Base-by-base conservation (phyloP, 2,888 invertebrate species). In the Agrilus mali region DNA sequence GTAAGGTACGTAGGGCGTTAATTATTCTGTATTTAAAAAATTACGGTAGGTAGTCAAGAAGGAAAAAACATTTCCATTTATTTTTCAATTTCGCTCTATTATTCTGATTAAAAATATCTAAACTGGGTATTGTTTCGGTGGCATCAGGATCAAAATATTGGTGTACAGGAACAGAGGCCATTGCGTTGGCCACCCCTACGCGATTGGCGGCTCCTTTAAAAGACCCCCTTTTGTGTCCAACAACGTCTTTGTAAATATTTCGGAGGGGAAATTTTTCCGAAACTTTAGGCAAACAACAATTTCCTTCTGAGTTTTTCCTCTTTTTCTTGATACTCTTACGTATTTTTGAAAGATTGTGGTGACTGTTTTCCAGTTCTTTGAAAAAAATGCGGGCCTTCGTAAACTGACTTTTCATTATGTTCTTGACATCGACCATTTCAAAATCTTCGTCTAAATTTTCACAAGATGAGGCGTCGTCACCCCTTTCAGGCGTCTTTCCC, bases 351-450 rank as follows among this genome's bases (percentile, higher is more conserved):
- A 10, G 10, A 27, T 10, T 27, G 10, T 22, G 6, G 6, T 10
- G 27, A 14, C 10, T 13, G 14, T 10, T 34, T 35, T 49, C 49
- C n/a, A 48, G 38, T 12, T 42, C 42, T 39, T 36, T 41, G 33
- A 50, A 50, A 33, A 39, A 51, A 4, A 36, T 36, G 16, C 37
- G 40, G 1, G 47, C 45, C 17, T 46, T 37, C 33, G 42, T 39
- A 39, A 49, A 49, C 4, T 46, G 33, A 15, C 40, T 36, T 34
- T 42, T 46, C 45, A 49, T 47, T 14, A 41, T 44, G 20, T 46
- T 45, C 7, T 44, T 35, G 12, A 38, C 36, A 8, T 31, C 42
- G 7, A 43, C 42, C 10, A 22, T 33, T 33, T 46, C 48, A 4
- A 47, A 32, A 17, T 48, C 48, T 22, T 47, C 45, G 3, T 43